Evolutionary conservation across 2,797 vertebrate genomes (phyloP).

Genomic region (Todus mexicanus): DNA sequence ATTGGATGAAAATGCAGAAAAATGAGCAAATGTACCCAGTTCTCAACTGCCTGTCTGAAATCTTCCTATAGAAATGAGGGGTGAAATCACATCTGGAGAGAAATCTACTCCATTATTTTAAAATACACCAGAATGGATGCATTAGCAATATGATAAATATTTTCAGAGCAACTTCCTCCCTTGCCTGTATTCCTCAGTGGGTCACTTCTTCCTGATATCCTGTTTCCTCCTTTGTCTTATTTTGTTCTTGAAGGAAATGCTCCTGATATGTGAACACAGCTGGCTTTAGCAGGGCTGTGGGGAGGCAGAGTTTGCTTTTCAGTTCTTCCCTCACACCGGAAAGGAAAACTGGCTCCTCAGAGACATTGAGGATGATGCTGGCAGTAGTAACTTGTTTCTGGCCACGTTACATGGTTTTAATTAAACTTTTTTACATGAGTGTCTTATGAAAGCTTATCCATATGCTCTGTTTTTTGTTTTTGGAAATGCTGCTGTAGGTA

Average conservation of each 20-base stretch:
- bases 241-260: conserved; percentile 14
- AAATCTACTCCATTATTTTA: neutral
- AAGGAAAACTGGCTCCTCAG: conserved; percentile 31
- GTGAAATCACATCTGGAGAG: conserved; percentile 8
- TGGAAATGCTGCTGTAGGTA: neutral
- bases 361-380: conserved; percentile 6
- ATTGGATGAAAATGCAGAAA: neutral
- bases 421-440: neutral
- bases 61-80: neutral
- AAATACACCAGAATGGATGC: neutral
- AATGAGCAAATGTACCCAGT: neutral
- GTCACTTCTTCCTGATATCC: neutral
- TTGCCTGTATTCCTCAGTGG: neutral
- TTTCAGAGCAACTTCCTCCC: neutral
- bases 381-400: conserved; percentile 20
- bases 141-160: neutral
- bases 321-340: conserved; percentile 39
- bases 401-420: neutral
- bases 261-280: conserved; percentile 5
- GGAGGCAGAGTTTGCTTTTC: neutral
- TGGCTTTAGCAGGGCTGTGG: neutral
- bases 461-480: neutral
- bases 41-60: neutral
- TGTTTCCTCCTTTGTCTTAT: neutral
- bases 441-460: neutral